Evolutionary conservation across 2,888 invertebrate genomes (phyloP), one percentile per base, ranked within the genome.

Genomic region (Drosophila parthenogenetica): DNA sequence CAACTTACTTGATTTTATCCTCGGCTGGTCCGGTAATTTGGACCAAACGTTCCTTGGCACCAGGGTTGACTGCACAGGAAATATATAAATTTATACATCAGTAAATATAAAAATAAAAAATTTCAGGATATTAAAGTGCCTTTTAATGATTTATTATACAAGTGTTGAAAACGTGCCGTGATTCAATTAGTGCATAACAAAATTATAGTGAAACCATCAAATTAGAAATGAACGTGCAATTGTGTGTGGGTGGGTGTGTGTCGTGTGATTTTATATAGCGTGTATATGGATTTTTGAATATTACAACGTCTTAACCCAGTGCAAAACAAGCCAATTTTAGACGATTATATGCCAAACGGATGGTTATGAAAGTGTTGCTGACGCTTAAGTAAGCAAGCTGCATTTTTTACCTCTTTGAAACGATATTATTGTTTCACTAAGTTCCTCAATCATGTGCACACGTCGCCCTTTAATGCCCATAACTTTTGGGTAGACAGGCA

Each of bases 401-500:
- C 53, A 13, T 35, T 35, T 35, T 71, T 77, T 97, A 98, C 98
- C 98, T 98, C 98, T 96, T 95, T 98, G 98, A 95, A 98, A 98
- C 93, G 98, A 98, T 94, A 98, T 98, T 93, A 98, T 97, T 92
- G 98, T 98, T 94, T 98, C 98, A 94, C 98, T 98, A 93, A 98
- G 95, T 94, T 98, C 98, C 94, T 98, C 98, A 93, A 98, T 98
- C 96, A 98, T 97, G 94, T 98, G 98, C 93, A 98, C 98, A 93
- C 98, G 95, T 92, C 98, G 95, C 93, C 98, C 98, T 94, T 98
- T 98, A 95, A 98, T 98, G 94, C 98, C 98, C 98, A 98, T 98
- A 94, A 98, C 98, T 98, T 59, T 49, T 29, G 45, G 32, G 61
- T 17, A 40, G 32, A 39, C 35, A 58, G 48, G 42, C 39, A 60